Conservation (phyloP, 92 coral and sea anemone species). For the Actinernus sp. region DNA sequence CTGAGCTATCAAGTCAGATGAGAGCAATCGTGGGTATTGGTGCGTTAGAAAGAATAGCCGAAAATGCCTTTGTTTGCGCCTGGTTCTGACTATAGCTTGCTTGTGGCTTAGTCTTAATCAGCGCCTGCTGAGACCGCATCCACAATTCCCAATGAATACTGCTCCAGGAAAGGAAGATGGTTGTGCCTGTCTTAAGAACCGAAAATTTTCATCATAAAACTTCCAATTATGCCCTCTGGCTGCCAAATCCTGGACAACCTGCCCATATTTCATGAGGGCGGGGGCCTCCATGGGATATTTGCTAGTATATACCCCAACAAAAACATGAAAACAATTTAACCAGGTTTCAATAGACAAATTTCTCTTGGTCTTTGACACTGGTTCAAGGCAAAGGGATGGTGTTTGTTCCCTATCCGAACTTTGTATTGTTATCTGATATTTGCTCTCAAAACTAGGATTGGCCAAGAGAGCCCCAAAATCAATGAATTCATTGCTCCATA, state of each 20-base stretch:
- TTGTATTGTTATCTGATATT: slow-evolving; percentile 16
- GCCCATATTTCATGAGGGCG: slow-evolving; percentile 64
- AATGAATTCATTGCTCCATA: slow-evolving; percentile 24
- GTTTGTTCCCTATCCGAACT: slow-evolving; percentile 9
- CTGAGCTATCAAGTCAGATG: too few relatives aligned
- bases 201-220: slow-evolving; percentile 63
- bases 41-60: too few relatives aligned
- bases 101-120: too few relatives aligned
- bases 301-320: slow-evolving; percentile 45
- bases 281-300: slow-evolving; percentile 61
- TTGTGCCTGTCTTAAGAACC: slow-evolving; percentile 39
- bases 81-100: background rate
- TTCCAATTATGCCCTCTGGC: slow-evolving; percentile 50
- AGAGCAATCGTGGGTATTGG: too few relatives aligned
- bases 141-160: slow-evolving; percentile 54
- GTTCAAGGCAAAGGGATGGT: slow-evolving; percentile 35
- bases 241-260: slow-evolving; percentile 60
- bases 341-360: slow-evolving; percentile 22
- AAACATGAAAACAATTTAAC: slow-evolving; percentile 34
- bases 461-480: slow-evolving; percentile 19
- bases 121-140: slow-evolving; percentile 49
- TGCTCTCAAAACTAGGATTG: slow-evolving; percentile 11
- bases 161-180: slow-evolving; percentile 37
- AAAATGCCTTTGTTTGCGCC: background rate
- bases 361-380: slow-evolving; percentile 24